phyloP scores from a whole-genome alignment of 1,140 invertebrate genomes.

The Aphaenogaster ashmeadi region DNA sequence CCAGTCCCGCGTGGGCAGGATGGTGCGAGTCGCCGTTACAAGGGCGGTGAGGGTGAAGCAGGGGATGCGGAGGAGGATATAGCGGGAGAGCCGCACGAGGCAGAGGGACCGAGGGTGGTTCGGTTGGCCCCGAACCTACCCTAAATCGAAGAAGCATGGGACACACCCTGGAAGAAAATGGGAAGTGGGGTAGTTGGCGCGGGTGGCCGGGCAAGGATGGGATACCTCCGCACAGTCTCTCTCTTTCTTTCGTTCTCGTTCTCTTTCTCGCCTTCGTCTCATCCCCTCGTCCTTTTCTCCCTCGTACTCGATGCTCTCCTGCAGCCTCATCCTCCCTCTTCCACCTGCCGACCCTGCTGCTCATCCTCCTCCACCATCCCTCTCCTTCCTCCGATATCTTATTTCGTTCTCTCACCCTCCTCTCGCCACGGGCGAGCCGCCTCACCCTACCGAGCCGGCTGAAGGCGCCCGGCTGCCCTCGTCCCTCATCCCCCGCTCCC shows the following conservation, averaged over 20 bases:
- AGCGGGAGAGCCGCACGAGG: slow-evolving; percentile 47
- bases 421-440: slow-evolving; percentile 50
- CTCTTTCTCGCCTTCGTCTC: slow-evolving; percentile 40
- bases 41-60: slow-evolving; percentile 34
- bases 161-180: slow-evolving; percentile 84
- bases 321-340: slow-evolving; percentile 55
- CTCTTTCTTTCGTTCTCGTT: slow-evolving; percentile 3
- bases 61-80: slow-evolving; percentile 34
- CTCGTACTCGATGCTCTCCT: slow-evolving; percentile 59
- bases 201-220: slow-evolving; percentile 61
- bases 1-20: slow-evolving; percentile 66
- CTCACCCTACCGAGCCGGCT: slow-evolving; percentile 55
- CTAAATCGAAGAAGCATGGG: slow-evolving; percentile 85
- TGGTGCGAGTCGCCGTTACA: slow-evolving; percentile 66
- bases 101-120: slow-evolving; percentile 34
- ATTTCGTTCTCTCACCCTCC: slow-evolving; percentile 79
- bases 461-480: slow-evolving; percentile 34
- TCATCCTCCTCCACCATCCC: slow-evolving; percentile 22
- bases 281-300: slow-evolving; percentile 26
- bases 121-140: slow-evolving; percentile 82
- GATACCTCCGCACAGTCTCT: slow-evolving; percentile 52
- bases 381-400: slow-evolving; percentile 81
- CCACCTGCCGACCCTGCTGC: slow-evolving; percentile 44
- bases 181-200: slow-evolving; percentile 73
- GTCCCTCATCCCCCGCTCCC: slow-evolving; percentile 36